These are phyloP conservation scores for Tinamus guttatus DNA, from an alignment of 2,113 vertebrate species.

Conservation along the genomic window DNA sequence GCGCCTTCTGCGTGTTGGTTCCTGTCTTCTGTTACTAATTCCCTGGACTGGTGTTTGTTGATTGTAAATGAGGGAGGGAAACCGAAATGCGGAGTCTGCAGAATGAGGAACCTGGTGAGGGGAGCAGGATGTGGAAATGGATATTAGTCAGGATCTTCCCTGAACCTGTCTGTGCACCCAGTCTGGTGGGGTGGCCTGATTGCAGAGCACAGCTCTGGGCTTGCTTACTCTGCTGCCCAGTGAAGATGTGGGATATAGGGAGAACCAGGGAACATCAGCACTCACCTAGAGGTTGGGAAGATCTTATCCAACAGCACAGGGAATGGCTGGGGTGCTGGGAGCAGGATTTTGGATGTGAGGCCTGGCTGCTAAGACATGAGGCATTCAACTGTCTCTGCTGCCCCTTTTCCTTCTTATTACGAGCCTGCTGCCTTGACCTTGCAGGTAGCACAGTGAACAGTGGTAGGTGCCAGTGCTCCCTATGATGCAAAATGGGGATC, in stretches of 20 bases:
- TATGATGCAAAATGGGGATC: background rate
- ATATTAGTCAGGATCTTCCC: background rate
- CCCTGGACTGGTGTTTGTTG: background rate
- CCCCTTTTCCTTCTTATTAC: background rate
- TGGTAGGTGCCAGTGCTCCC: background rate
- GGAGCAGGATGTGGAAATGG: background rate
- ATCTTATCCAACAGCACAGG: background rate
- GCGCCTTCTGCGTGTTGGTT: background rate
- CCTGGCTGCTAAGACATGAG: background rate
- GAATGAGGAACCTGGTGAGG: background rate
- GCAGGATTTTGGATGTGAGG: background rate
- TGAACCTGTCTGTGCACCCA: background rate
- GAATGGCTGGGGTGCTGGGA: background rate
- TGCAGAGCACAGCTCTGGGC: background rate
- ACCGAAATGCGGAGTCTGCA: rapidly evolving
- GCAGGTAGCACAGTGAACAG: background rate
- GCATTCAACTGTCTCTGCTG: background rate
- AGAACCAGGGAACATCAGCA: background rate
- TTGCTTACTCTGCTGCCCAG: rapidly evolving
- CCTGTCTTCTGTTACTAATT: background rate
- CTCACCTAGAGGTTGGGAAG: background rate
- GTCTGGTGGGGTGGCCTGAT: background rate
- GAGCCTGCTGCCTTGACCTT: rapidly evolving
- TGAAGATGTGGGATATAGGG: background rate
- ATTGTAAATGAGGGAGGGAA: background rate